Base-by-base conservation (phyloP, 2,797 vertebrate species). In the Cuniculus paca region DNA sequence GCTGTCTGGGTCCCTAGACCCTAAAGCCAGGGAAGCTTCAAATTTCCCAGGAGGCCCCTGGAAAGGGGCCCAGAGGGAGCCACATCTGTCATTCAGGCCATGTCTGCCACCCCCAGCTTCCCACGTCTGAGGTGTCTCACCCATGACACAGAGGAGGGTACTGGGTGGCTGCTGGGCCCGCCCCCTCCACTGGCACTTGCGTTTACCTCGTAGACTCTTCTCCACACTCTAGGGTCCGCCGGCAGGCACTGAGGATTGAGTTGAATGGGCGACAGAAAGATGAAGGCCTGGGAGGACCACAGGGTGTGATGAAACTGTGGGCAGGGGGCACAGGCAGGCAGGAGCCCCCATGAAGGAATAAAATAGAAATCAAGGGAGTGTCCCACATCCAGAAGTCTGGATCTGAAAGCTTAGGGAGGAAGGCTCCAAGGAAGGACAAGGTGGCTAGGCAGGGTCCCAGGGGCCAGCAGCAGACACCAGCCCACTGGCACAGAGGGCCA, bases 51-150 rank as follows among this genome's bases (percentile, higher is more conserved):
- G 14, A 17, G 1, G 2, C 60, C 52, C 39, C 48, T 16, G 9
- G 19, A 14, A 92, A 60, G 17, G 50, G 26, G 1, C 6, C 4
- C 1, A 39, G 48, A 70, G 36, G 68, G 65, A 20, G 50, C 31
- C 12, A 0, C 3, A 0, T 1, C 7, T 34, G 48, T 3, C 11
- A 0, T 2, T 20, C 24, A 3, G 34, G 7, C 45, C 22, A 11
- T 7, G 0, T 16, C 1, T 5, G 60, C 11, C 19, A 2, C 0
- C 68, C 34, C 26, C 7, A 1, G 48, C 24, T 56, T 54, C 45
- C 39, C 16, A 34, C 31, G 50, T 24, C 68, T 60, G 34, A 20
- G 58, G 36, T 56, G 24, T n/a, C 31, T 17, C 56, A 42, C 13
- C 28, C 19, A 26, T 28, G 36, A 75, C 26, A 26, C 11, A 24